Evolutionary conservation across 2,113 vertebrate species (phyloP), one percentile per base, ranked within the genome.

Genomic region (Calidris pygmaea): DNA sequence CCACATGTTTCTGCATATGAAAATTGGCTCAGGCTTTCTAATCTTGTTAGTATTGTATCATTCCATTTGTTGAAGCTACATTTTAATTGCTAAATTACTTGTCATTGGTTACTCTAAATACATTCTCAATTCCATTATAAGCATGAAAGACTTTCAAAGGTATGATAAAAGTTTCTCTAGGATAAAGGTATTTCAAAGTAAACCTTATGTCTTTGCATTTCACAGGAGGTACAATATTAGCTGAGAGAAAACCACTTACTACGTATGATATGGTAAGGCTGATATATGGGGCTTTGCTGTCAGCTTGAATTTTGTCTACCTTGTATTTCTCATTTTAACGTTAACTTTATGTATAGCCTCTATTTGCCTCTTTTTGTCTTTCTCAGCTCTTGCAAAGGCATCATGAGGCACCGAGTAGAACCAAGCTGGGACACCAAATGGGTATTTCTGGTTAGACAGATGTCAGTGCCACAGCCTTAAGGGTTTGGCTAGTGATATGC

Each of bases 11-110:
- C 90, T 94, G 90, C 86, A 90, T 93, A 96, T 87, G 86, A 96
- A 91, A 96, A 97, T 90, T 89, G 66, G 75, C 76, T 96, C 88
- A 93, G 21, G 43, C 47, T 93, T 93, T 86, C 83, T 93, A 96
- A 97, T 96, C 93, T 96, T 91, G 81, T 96, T 97, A 96, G 47
- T 66, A 79, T 91, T 88, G 50, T 75, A 78, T 70, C 88, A 70
- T 94, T 91, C 71, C 43, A 78, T 95, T 97, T 94, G 68, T 79
- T 88, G 75, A 94, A 89, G 62, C 34, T 85, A 35, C 66, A 96
- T 94, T 97, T 96, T 97, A 97, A 97, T 97, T 96, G 84, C 78
- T 88, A 91, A 93, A 93, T 90, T 91, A 11, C 68, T 88, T 91
- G 72, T 85, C 89, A 43, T 62, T 91, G 86, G 84, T 85, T 94